Base-by-base conservation (phyloP, 2,797 vertebrate genomes). In the Danio kyathit region DNA sequence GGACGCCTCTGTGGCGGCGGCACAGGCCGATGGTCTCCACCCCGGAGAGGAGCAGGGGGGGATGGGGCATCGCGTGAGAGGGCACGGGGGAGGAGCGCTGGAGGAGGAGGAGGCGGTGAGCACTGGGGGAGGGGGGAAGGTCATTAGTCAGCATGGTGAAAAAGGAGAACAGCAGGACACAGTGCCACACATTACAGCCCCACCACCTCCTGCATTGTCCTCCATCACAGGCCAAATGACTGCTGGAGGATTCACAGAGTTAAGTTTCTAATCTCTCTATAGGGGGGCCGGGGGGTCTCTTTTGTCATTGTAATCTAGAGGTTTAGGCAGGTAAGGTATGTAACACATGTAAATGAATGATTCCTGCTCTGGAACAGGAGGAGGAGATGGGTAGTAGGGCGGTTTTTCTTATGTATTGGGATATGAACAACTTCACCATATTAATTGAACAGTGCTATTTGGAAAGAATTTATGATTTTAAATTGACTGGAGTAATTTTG, bases 111-210 rank as follows among this genome's bases (percentile, higher is more conserved):
- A 75, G 64, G 29, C 14, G 56, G 43, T 12, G 38, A 59, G 82
- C 44, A 69, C 40, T 72, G 81, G 65, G 77, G 82, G 66, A 63
- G 64, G 76, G 80, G 86, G 82, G 82, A 74, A 87, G 88, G 88
- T 91, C 88, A 88, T 90, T 90, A 90, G 84, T 88, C 88, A 88
- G 87, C 14, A 76, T 82, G 86, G 82, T 78, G 84, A 84, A 88
- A 88, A 85, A 87, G 74, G 74, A 87, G 83, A 87, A 77, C 88
- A 88, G 85, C 87, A 87, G 85, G 85, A 85, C 81, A 54, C 73
- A 67, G 9, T 49, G 52, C 79, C 60, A 81, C 79, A 83, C 76
- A 83, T 74, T 82, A 71, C 69, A 85, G 79, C 76, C 78, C 41
- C 57, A 66, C 79, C 63, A 63, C 74, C 82, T 71, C 75, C 73